Evolutionary conservation across 1,140 invertebrate species (phyloP), one percentile per base, ranked within the genome.

Genomic region (Chymomyza costata): DNA sequence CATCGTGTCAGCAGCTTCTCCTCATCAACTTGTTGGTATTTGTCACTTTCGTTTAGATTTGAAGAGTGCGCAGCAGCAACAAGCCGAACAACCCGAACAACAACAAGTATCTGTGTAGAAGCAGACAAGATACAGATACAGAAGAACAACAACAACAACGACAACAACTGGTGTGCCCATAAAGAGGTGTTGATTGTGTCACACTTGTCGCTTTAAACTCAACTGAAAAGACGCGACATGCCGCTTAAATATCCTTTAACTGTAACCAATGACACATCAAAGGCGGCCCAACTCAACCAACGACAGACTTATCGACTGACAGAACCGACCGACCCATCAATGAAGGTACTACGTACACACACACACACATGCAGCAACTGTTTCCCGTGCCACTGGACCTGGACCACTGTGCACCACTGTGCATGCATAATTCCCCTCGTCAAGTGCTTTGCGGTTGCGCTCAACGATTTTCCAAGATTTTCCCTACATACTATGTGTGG

Each of bases 141-240:
- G 16, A 15, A 3, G 18, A 11, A 16, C 17, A 2, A 6, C 28
- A 31, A n/a, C n/a, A n/a, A n/a, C n/a, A n/a, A n/a, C n/a, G n/a
- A n/a, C n/a, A n/a, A n/a, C n/a, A n/a, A 13, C 7, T n/a, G 17
- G 16, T 18, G 17, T 48, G 46, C 18, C 34, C 59, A 48, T 57
- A 50, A 71, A 71, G 66, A 76, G 66, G 73, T 78, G 73, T 81
- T 81, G 73, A 78, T 81, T 81, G 73, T 81, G 73, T 78, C 67
- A 81, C 64, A 76, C 71, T 76, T 78, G 71, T 66, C 71, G 61
- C 65, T 41, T 58, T 60, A 25, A 25, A 25, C 21, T 25, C 21
- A 25, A 25, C 21, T 25, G 46, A 69, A 37, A 59, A 63, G 56
- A 58, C 43, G 48, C 50, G 50, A 58, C 46, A 58, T 49, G 62